Evolutionary conservation across 2,888 invertebrate genomes (phyloP).

Genomic region (Plebejus anna): DNA sequence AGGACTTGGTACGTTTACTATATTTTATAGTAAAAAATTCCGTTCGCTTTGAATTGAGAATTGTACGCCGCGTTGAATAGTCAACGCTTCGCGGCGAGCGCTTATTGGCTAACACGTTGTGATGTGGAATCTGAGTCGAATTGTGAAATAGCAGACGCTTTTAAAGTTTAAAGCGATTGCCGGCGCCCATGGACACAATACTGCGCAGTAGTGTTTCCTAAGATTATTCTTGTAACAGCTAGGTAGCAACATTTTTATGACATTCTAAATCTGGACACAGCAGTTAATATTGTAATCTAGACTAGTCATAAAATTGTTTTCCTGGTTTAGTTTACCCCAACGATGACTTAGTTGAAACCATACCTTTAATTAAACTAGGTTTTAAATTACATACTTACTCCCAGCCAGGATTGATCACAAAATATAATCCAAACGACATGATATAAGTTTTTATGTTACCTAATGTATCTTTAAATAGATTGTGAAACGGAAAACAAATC

Average conservation of each 20-base stretch:
- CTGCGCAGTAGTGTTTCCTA: neutral
- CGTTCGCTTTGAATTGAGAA: neutral
- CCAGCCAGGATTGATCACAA: neutral
- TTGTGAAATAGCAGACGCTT: too few relatives aligned
- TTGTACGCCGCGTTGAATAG: too few relatives aligned
- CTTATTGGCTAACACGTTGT: too few relatives aligned
- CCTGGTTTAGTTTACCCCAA: neutral
- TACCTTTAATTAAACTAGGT: neutral
- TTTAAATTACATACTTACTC: neutral
- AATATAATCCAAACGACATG: neutral
- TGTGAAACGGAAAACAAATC: neutral
- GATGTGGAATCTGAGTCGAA: too few relatives aligned
- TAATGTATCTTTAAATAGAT: neutral
- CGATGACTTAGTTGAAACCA: neutral
- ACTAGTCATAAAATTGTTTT: neutral
- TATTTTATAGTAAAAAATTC: neutral
- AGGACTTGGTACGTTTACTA: conserved; percentile 86
- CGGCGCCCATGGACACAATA: neutral
- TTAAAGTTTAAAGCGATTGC: neutral
- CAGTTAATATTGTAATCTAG: conserved; percentile 6
- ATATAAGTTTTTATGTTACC: neutral
- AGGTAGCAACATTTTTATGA: neutral
- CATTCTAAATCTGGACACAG: neutral
- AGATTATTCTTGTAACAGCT: neutral
- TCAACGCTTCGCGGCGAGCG: too few relatives aligned